A percentile compares a stretch with the other conserved stretches of the same genome.
Conservation (phyloP, 2,113 vertebrate genomes). For the Nansenia antarctica region DNA sequence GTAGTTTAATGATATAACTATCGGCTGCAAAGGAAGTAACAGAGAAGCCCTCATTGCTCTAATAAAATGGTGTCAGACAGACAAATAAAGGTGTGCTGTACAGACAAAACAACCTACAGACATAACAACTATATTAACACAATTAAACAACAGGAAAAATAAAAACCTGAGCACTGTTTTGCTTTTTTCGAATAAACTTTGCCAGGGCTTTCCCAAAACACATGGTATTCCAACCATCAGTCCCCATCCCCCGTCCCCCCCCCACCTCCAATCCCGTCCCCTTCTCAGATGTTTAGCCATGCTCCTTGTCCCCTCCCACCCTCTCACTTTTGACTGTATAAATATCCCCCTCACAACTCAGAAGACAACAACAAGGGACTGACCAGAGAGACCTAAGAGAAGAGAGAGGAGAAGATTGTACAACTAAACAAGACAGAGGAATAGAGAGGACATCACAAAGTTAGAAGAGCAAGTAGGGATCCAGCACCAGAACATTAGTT, state of each 20-base stretch:
- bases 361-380: slow-evolving; percentile 17
- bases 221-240: no score
- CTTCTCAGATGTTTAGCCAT: slow-evolving; percentile 23
- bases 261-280: slow-evolving; percentile 22
- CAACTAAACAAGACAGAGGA: slow-evolving; percentile 8
- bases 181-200: slow-evolving; percentile 22
- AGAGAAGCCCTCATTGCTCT: slow-evolving; percentile 7
- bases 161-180: slow-evolving; percentile 24
- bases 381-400: slow-evolving; percentile 18
- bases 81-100: slow-evolving; percentile 47
- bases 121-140: slow-evolving; percentile 29
- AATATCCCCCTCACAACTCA: slow-evolving; percentile 53
- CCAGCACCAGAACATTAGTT: background rate
- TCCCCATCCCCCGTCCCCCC: slow-evolving; percentile 25
- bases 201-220: slow-evolving; percentile 23
- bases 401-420: slow-evolving; percentile 7
- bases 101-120: slow-evolving; percentile 59
- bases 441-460: background rate
- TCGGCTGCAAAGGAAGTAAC: slow-evolving; percentile 41
- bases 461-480: background rate
- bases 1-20: slow-evolving; percentile 35
- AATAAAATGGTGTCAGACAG: slow-evolving; percentile 24
- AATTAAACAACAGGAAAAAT: slow-evolving; percentile 36
- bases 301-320: slow-evolving; percentile 55
- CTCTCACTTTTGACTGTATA: slow-evolving; percentile 53